Conservation (phyloP, 2,888 invertebrate species). For the Byasa hedistus region DNA sequence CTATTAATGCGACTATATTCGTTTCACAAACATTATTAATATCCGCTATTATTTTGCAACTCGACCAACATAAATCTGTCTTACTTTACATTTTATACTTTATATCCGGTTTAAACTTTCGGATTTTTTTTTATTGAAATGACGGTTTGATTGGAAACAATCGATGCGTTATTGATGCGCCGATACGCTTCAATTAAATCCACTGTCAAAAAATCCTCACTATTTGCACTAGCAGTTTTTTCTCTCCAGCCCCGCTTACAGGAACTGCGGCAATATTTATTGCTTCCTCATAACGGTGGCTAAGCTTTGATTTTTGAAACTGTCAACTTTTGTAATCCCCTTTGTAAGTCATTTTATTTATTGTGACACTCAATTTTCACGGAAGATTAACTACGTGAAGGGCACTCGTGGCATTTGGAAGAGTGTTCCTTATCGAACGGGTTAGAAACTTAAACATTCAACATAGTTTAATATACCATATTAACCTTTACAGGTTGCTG, state of each 20-base stretch:
- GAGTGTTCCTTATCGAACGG: conserved; percentile 7
- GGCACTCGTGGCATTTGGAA: conserved; percentile 32
- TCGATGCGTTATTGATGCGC: conserved; percentile 15
- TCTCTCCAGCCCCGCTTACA: conserved; percentile 30
- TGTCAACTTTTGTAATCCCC: conserved; percentile 45
- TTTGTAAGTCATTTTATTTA: conserved; percentile 61
- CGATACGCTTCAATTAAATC: conserved; percentile 26
- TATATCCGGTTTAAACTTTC: neutral
- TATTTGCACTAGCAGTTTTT: conserved; percentile 17
- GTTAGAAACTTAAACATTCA: neutral
- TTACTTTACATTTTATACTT: neutral
- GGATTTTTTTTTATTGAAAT: neutral
- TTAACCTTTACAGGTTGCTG: neutral
- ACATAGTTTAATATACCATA: neutral
- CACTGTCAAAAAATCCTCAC: conserved; percentile 13
- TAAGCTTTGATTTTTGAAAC: conserved; percentile 50
- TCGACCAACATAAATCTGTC: neutral
- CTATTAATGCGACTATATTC: too few relatives aligned
- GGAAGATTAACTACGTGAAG: conserved; percentile 56
- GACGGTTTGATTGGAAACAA: conserved; percentile 14
- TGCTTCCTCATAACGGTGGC: conserved; percentile 44
- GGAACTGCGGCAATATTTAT: conserved; percentile 54
- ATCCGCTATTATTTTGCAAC: neutral
- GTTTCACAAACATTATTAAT: neutral
- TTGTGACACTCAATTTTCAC: conserved; percentile 65